Conservation (phyloP, 2,113 vertebrate species). For the Pluvianellus socialis region DNA sequence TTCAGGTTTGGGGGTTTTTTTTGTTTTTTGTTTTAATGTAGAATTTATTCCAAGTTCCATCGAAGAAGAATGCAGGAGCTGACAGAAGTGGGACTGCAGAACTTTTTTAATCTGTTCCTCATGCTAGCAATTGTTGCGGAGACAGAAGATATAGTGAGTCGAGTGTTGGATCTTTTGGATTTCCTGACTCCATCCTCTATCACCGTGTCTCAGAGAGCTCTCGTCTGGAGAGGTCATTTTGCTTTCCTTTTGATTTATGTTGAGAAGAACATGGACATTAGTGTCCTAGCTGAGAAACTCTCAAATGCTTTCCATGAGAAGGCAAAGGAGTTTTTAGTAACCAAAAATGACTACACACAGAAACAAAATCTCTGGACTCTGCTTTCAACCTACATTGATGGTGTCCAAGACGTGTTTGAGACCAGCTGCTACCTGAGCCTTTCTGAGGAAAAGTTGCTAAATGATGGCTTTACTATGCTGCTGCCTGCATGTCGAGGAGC, state of each 20-base stretch:
- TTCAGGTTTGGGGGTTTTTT: neutral
- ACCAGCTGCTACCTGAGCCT: constrained; percentile 82
- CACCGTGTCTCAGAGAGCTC: constrained; percentile 71
- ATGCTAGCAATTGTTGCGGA: constrained; percentile 83
- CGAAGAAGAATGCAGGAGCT: constrained; percentile 91
- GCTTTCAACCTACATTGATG: constrained; percentile 89
- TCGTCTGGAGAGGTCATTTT: constrained; percentile 91
- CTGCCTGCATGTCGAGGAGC: constrained; percentile 88
- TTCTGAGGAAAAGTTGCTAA: constrained; percentile 92
- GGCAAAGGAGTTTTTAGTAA: constrained; percentile 91
- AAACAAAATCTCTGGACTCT: constrained; percentile 88
- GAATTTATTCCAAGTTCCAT: constrained; percentile 97
- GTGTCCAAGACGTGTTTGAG: constrained; percentile 92
- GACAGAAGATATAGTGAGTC: constrained; percentile 86
- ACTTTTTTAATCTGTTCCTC: constrained; percentile 91
- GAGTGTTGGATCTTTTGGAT: constrained; percentile 83
- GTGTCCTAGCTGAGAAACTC: constrained; percentile 82
- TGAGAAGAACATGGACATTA: constrained; percentile 87
- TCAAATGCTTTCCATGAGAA: constrained; percentile 83
- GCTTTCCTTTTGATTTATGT: constrained; percentile 88
- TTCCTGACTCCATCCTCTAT: constrained; percentile 76
- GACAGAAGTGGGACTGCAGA: constrained; percentile 88
- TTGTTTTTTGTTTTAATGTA: constrained; percentile 33
- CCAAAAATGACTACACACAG: constrained; percentile 83
- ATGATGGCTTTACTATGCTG: constrained; percentile 91